Base-by-base conservation (phyloP, 2,797 vertebrate species). In the Hoplostethus atlanticus region DNA sequence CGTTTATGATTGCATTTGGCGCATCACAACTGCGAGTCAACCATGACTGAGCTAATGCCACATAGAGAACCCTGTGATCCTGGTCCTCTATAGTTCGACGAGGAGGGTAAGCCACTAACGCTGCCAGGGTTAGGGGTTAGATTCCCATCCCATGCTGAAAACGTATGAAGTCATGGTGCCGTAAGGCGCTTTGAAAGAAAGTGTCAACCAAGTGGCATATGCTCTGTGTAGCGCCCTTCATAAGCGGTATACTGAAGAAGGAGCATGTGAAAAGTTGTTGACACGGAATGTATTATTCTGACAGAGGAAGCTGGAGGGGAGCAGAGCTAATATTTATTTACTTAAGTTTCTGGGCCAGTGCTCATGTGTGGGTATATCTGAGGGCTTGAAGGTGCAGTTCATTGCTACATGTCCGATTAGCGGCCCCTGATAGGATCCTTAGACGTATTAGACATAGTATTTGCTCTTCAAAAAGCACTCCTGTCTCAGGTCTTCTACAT, bases 251-350 rank as follows among this genome's bases (percentile, higher is more conserved):
- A 28, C n/a, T 2, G 73, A 0, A 58, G 21, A 68, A 31, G n/a
- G 28, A 38, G 48, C 38, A 17, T 25, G 13, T 42, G 21, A 30
- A 61, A 47, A 61, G 42, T 58, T 46, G 54, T n/a, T 53, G 61
- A 47, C 70, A 69, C 17, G 25, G 5, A 64, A 34, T 77, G 67
- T 63, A 38, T 74, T 79, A 76, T 76, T 79, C 63, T 74, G 73
- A 59, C 69, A 56, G 57, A 81, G 56, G 47, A 12, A 30, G 58
- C 38, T 63, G 53, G 17, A n/a, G 47, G 55, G 58, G 15, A 44
- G 52, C 55, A 71, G 59, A 10, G 47, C 57, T 53, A n/a, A 2
- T 5, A 58, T 74, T 76, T 68, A 85, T 83, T 76, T 60, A 81
- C 28, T 31, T 25, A 21, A 40, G 36, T 56, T 16, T 63, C 42